Base-by-base conservation (phyloP, 2,888 invertebrate genomes). In the Nephrotoma appendiculata region DNA sequence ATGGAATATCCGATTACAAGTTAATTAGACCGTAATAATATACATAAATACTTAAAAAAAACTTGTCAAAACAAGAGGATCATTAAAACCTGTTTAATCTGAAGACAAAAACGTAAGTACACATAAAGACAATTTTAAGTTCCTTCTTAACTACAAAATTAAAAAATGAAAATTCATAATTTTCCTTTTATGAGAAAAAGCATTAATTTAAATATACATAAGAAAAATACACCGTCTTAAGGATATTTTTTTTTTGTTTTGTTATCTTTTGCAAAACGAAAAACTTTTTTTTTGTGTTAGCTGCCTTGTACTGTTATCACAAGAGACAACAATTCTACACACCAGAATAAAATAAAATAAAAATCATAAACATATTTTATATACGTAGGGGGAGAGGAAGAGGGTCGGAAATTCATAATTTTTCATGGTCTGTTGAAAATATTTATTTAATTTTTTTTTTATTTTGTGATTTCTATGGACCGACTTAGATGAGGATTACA, bases 381-480 rank as follows among this genome's bases (percentile, higher is more conserved):
- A 31, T 31, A 2, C 31, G 19, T 6, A 19, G 2, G 3, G 48
- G 52, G 6, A 15, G 52, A 15, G 52, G 52, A 57, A 1, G 52
- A 15, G 52, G 5, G n/a, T 7, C 31, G 71, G 31, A 31, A 71
- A 71, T 11, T 71, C 31, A 71, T 71, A 71, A 71, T 71, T 71
- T 71, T 71, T 71, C 71, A 71, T 71, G 71, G 71, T 71, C 86
- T 83, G 41, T 83, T 86, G 42, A 42, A 44, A 85, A 71, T 71
- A 71, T 71, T 71, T 31, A 31, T 86, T 86, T 48, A 41, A 44
- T 87, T 45, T 87, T 31, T 84, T 84, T 45, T 86, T 86, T 83
- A 86, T 71, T 83, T 86, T 86, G 86, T 87, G 86, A 86, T 86
- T 86, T 87, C 87, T 86, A 83, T 87, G 86, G 48, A 87, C 87